Base-by-base conservation (phyloP, 2,888 invertebrate species). In the Tenthredo scrophulariae region DNA sequence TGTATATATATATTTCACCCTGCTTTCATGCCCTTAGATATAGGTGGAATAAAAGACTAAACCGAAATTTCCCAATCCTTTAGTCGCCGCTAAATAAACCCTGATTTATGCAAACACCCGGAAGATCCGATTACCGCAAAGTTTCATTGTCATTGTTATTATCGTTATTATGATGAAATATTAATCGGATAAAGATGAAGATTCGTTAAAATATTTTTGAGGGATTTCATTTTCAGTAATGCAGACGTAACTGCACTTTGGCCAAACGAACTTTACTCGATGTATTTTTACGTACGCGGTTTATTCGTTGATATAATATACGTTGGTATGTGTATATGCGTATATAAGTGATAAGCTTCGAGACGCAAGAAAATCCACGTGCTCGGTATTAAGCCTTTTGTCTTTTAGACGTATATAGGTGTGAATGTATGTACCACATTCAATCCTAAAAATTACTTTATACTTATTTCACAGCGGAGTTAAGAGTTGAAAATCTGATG, bases 401-500 rank as follows among this genome's bases (percentile, higher is more conserved):
- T 62, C 18, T 43, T 43, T 7, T 10, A 15, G 58, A 40, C 58
- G 26, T 65, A 43, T 37, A 74, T 9, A 50, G n/a, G 40, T 13
- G 4, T n/a, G 22, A 22, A 74, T 43, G 22, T n/a, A 43, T 15
- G 7, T 74, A 9, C n/a, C n/a, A 15, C 46, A 0, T 46, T 15
- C 46, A 46, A 46, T 46, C 15, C 13, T 46, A 15, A 46, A 15
- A 3, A 46, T 46, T 26, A 22, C 9, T 22, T 15, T 29, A 50
- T 77, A 26, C 18, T 43, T 84, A 13, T 58, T 67, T 29, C 29
- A 75, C 91, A 93, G 93, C 90, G 89, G 90, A 91, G 90, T 90
- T 91, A 90, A 91, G 91, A 89, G 91, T 90, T 90, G 87, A 89
- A 90, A 90, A 91, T 92, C 91, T 90, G 90, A 92, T 91, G 90